These are phyloP conservation scores for Teinopalpus imperialis DNA, from an alignment of 2,888 invertebrate genomes.

Conservation along the genomic window DNA sequence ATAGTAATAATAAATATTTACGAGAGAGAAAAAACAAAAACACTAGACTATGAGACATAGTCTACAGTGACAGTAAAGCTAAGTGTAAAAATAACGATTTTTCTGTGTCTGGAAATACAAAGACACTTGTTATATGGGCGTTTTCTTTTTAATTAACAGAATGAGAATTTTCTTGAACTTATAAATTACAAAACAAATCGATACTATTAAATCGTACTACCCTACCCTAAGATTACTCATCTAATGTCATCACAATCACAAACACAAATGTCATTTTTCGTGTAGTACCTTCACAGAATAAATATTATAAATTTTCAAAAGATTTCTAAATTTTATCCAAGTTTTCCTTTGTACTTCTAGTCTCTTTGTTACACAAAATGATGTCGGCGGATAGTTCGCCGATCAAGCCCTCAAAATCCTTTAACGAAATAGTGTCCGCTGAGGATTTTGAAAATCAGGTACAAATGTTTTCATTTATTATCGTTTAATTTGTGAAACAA, in stretches of 20 bases:
- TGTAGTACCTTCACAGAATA: slow-evolving; percentile 13
- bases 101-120: too few species aligned
- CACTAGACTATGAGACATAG: too few species aligned
- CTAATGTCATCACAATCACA: slow-evolving; percentile 19
- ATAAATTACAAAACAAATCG: background rate
- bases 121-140: too few species aligned
- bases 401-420: slow-evolving; percentile 50
- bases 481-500: slow-evolving; percentile 51
- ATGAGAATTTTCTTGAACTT: too few species aligned
- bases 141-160: too few species aligned
- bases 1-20: too few species aligned
- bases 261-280: slow-evolving; percentile 20
- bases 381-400: slow-evolving; percentile 39
- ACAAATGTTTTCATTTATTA: slow-evolving; percentile 35
- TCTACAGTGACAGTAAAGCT: too few species aligned
- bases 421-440: slow-evolving; percentile 55
- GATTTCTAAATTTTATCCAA: slow-evolving; percentile 16
- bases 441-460: slow-evolving; percentile 69
- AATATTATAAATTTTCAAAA: slow-evolving; percentile 5
- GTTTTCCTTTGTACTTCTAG: slow-evolving; percentile 13
- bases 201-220: background rate
- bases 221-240: background rate
- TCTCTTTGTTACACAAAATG: slow-evolving; percentile 27
- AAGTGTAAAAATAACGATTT: too few species aligned
- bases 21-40: too few species aligned